phyloP scores from a whole-genome alignment of 2,888 invertebrate species.

The Ornithoptera alexandrae region DNA sequence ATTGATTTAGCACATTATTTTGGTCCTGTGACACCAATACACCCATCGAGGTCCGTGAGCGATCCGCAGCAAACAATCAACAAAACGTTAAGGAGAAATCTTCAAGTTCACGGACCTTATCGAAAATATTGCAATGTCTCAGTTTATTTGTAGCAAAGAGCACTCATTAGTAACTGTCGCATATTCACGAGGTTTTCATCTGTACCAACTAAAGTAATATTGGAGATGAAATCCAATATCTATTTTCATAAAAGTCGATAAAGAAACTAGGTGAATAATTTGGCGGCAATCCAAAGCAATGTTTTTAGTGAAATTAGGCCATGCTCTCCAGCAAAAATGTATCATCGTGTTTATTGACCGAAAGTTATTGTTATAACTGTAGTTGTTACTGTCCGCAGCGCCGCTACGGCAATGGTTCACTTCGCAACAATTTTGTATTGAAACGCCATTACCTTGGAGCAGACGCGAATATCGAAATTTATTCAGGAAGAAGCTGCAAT shows the following conservation, averaged over 20 bases:
- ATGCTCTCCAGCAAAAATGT: neutral
- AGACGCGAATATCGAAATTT: neutral
- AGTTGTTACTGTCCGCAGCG: too few relatives aligned
- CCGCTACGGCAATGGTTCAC: too few relatives aligned
- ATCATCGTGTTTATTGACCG: neutral
- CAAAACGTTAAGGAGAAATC: neutral
- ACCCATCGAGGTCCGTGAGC: neutral
- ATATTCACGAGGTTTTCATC: neutral
- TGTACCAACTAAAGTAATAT: neutral
- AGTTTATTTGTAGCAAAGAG: neutral
- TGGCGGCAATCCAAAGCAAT: slow-evolving; percentile 6
- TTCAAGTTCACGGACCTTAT: neutral
- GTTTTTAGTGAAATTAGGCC: slow-evolving; percentile 8
- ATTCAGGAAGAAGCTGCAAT: neutral
- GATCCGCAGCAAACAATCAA: neutral
- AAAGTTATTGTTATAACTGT: too few relatives aligned
- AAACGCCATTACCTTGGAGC: too few relatives aligned
- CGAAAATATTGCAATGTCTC: neutral
- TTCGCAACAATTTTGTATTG: too few relatives aligned
- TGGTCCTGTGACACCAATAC: neutral
- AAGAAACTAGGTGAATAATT: neutral
- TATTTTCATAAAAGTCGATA: neutral
- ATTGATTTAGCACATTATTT: neutral
- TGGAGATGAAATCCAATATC: neutral
- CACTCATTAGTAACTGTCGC: neutral